phyloP scores from a whole-genome alignment of 2,113 vertebrate species.

The Chloropsis hardwickii region DNA sequence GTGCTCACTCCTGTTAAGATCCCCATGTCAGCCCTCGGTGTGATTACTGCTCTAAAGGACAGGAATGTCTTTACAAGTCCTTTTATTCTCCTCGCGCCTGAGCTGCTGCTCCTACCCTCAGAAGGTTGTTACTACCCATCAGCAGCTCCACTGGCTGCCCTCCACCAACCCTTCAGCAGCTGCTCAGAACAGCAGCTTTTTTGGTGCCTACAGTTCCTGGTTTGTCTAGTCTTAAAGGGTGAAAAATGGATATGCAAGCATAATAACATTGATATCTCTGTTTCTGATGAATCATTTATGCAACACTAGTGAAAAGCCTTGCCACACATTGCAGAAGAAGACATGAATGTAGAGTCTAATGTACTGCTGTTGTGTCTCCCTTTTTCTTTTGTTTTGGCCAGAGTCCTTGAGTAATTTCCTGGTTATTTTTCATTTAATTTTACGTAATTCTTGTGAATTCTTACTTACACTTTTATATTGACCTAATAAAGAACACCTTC shows the following conservation, averaged over 20 bases:
- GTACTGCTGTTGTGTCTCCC: neutral
- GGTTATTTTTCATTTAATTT: neutral
- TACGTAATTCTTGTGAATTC: neutral
- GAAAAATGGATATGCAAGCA: too few species aligned
- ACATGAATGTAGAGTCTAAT: neutral
- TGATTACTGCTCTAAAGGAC: neutral
- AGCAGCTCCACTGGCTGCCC: neutral
- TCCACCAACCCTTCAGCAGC: neutral
- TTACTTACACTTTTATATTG: neutral
- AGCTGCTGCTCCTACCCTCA: neutral
- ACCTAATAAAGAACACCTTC: neutral
- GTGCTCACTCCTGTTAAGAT: neutral
- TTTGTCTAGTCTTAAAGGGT: neutral
- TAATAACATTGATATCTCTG: rapidly evolving
- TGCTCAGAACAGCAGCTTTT: neutral
- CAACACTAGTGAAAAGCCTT: neutral
- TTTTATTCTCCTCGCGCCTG: neutral
- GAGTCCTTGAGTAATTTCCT: neutral
- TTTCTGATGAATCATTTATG: neutral
- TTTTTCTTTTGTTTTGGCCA: neutral
- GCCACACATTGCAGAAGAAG: neutral
- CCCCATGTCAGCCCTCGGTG: neutral
- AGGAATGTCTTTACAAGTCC: neutral
- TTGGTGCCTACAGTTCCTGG: neutral
- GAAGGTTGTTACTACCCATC: neutral